These are phyloP conservation scores for Glossophaga mutica DNA, from an alignment of 2,797 vertebrate species.

Conservation along the genomic window DNA sequence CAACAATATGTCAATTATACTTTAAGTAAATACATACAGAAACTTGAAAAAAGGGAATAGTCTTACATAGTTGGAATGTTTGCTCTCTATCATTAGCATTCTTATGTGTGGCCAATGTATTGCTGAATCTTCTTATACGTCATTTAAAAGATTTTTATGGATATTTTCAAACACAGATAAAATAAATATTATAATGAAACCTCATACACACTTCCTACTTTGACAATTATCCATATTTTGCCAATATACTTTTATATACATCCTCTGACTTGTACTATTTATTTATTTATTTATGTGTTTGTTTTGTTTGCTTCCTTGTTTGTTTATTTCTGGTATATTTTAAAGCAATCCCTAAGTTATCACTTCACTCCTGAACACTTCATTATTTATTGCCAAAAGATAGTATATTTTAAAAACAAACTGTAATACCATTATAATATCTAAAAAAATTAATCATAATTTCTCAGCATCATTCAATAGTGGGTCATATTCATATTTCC, in stretches of 20 bases:
- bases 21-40: not conserved
- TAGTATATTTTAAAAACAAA: not conserved
- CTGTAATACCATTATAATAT: not conserved
- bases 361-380: not conserved
- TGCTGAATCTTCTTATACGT: not conserved
- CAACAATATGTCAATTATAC: not conserved
- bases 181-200: not conserved
- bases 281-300: not conserved
- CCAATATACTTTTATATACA: not conserved
- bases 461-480: not conserved
- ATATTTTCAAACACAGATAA: not conserved
- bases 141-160: not conserved
- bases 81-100: not conserved
- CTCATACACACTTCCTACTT: not conserved
- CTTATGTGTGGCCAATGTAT: not conserved
- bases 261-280: not conserved
- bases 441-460: not conserved
- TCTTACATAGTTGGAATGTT: not conserved
- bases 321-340: not conserved
- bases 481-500: not conserved
- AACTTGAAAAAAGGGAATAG: no score
- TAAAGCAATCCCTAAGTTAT: not conserved
- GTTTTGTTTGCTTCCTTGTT: not conserved
- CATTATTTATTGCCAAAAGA: not conserved
- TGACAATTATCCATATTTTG: not conserved